These are phyloP conservation scores for Basileuterus tristriatus DNA, from an alignment of 2,797 vertebrate genomes.

Conservation along the genomic window DNA sequence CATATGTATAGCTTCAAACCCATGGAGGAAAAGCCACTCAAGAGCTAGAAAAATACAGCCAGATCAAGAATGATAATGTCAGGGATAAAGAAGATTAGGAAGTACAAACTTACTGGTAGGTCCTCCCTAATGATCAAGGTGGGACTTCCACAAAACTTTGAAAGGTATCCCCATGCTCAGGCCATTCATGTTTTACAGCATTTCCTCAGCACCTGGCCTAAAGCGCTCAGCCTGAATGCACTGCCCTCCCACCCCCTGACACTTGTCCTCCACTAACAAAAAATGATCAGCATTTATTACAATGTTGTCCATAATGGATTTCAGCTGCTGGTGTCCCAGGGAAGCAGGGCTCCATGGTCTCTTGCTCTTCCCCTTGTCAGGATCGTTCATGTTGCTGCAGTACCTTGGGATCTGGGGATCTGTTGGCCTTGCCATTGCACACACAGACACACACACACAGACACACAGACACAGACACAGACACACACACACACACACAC, in stretches of 20 bases:
- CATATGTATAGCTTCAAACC: background rate
- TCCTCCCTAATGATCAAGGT: background rate
- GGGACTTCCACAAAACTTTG: background rate
- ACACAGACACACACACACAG: too few relatives aligned
- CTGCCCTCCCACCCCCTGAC: background rate
- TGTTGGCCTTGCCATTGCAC: background rate
- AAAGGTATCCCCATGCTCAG: background rate
- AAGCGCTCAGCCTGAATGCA: background rate
- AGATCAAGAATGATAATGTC: background rate
- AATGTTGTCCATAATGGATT: background rate
- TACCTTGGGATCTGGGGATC: background rate
- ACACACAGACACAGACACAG: too few relatives aligned
- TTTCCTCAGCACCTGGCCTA: background rate
- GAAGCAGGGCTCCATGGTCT: background rate
- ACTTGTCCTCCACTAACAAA: background rate
- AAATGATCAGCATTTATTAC: background rate
- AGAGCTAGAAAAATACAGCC: background rate
- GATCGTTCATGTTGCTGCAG: background rate
- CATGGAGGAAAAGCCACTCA: background rate
- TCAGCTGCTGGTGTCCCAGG: accelerated
- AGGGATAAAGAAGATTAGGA: background rate
- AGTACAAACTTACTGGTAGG: background rate
- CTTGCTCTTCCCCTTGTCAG: background rate
- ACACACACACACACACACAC: too few relatives aligned
- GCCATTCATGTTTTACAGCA: background rate